Percentiles rank a stretch among this genome's conserved stretches.
These are phyloP conservation scores for Lasius platythorax DNA, from an alignment of 2,888 invertebrate species.

Conservation along the genomic window DNA sequence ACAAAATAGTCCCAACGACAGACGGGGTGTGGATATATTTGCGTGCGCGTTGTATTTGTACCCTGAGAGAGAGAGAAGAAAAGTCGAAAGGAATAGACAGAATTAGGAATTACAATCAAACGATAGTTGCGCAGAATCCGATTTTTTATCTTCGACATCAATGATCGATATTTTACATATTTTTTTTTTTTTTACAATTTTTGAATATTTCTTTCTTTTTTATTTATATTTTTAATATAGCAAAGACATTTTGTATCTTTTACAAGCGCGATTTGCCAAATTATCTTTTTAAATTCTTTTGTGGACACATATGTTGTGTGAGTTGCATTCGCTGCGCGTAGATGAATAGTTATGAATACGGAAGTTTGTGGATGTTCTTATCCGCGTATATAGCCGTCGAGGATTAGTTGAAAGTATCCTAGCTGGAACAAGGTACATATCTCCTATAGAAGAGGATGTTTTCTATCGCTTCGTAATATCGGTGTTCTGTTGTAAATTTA, in stretches of 20 bases:
- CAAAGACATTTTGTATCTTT: neutral
- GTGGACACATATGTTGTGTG: neutral
- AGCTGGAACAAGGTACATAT: conserved; percentile 44
- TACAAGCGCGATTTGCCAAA: conserved; percentile 9
- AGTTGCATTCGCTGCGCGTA: neutral
- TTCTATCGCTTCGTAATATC: conserved; percentile 50
- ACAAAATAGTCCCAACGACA: conserved; percentile 26
- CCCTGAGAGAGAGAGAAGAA: neutral
- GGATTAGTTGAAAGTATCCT: conserved; percentile 36
- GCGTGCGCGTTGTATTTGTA: neutral
- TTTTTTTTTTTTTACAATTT: neutral
- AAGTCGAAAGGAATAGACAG: neutral
- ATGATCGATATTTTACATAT: neutral
- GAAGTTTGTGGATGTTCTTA: conserved; percentile 46
- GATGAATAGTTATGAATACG: conserved; percentile 47
- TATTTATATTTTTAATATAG: neutral
- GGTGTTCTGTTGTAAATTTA: conserved; percentile 38
- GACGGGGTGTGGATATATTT: conserved; percentile 26
- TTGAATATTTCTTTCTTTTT: neutral
- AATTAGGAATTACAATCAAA: neutral
- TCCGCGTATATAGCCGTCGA: conserved; percentile 12
- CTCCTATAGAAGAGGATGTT: conserved; percentile 24
- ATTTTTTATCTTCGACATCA: neutral
- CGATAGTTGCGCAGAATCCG: neutral
- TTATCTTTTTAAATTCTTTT: conserved; percentile 27